Evolutionary conservation across 2,113 vertebrate species (phyloP), one percentile per base, ranked within the genome.

Genomic region (Columbina picui): DNA sequence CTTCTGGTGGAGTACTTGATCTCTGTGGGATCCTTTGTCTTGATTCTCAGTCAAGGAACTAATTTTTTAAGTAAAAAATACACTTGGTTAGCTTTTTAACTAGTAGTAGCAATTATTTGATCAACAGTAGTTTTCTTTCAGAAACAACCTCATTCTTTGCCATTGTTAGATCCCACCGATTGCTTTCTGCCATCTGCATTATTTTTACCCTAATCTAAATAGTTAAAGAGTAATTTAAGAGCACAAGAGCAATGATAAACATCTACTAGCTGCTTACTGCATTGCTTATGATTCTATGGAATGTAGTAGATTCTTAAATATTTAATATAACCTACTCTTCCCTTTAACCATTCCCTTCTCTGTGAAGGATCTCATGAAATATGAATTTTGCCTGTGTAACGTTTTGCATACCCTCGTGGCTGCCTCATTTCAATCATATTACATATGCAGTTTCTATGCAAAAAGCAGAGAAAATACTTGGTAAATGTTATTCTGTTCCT

Each of bases 311-410:
- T 81, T 68, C 49, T 94, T 92, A 92, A 92, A 94, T 94, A 77
- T 87, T 94, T 92, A 77, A 92, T 84, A 55, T 34, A 61, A 55
- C 75, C 73, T 71, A 49, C 17, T 43, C 32, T 92, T 87, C 59
- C 78, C 59, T 90, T 94, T 84, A 88, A 96, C 64, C 27, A 64
- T 93, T 87, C 74, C 76, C 7, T 77, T 90, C 74, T 77, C 34
- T 81, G 43, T 63, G 83, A 90, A 84, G 59, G 41, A 63, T 71
- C 47, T 94, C 53, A 81, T 94, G 78, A 87, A 94, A 94, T 92
- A 92, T 92, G 64, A 81, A 94, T 94, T 80, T 64, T 38, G 38
- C 11, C 57, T 76, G 17, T 68, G 73, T 67, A 53, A 67, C 87
- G 14, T 71, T 90, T 80, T 76, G 63, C 73, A 92, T 57, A 49